Evolutionary conservation across 2,888 invertebrate species (phyloP).

Genomic region (Heliothis peltigera): DNA sequence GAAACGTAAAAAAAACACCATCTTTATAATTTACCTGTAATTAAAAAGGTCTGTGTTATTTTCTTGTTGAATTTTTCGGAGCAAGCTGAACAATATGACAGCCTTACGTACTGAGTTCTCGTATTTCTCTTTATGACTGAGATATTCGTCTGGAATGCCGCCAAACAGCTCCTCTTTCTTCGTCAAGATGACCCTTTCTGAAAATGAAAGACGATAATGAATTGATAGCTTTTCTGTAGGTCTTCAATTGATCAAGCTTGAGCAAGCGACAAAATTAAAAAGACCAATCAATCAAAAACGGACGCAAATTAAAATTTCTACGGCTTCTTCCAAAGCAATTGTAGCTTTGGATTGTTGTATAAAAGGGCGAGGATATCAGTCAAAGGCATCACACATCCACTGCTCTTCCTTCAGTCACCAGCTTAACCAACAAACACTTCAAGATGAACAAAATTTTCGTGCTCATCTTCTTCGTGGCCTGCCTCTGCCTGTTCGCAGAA

Average conservation of each 20-base stretch:
- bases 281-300: slow-evolving; percentile 5
- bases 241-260: slow-evolving; percentile 32
- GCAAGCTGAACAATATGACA: slow-evolving; percentile 91
- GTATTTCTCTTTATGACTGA: slow-evolving; percentile 95
- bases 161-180: slow-evolving; percentile 90
- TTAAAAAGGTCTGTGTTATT: slow-evolving; percentile 92
- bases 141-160: slow-evolving; percentile 91
- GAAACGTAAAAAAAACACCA: too few species aligned
- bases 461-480: slow-evolving; percentile 72
- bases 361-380: slow-evolving; percentile 26
- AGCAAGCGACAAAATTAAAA: slow-evolving; percentile 8
- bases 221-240: slow-evolving; percentile 2
- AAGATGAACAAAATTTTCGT: slow-evolving; percentile 75
- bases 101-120: slow-evolving; percentile 93
- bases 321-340: slow-evolving; percentile 30
- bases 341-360: slow-evolving; percentile 26
- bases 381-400: slow-evolving; percentile 28
- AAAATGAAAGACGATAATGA: slow-evolving; percentile 38
- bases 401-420: slow-evolving; percentile 7
- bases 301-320: slow-evolving; percentile 46
- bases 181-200: slow-evolving; percentile 76
- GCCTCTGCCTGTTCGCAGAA: slow-evolving; percentile 70
- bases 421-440: neutral
- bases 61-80: slow-evolving; percentile 91
- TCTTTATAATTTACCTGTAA: slow-evolving; percentile 89